These are phyloP conservation scores for Xyliphius kryptos DNA, from an alignment of 2,113 vertebrate species.

Conservation along the genomic window DNA sequence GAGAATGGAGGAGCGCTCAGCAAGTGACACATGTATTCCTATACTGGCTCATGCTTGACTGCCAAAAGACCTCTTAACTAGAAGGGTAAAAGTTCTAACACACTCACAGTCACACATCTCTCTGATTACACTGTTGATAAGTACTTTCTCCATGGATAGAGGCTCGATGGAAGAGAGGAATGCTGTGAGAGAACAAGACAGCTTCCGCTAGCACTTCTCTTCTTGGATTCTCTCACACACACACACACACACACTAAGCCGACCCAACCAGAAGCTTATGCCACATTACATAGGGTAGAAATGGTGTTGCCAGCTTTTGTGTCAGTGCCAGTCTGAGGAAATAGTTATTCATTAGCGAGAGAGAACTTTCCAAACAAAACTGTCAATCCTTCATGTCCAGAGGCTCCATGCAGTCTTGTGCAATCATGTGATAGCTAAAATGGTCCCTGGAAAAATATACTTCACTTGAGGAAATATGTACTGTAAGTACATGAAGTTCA, in stretches of 20 bases:
- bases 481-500: too few species aligned
- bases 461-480: too few species aligned
- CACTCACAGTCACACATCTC: constrained; percentile 26
- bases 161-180: constrained; percentile 56
- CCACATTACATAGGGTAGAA: constrained; percentile 61
- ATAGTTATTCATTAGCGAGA: constrained; percentile 27
- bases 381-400: constrained; percentile 27
- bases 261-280: constrained; percentile 57
- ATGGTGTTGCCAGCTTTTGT: constrained; percentile 53
- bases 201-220: constrained; percentile 25
- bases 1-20: constrained; percentile 23
- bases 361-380: constrained; percentile 27
- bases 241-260: constrained; percentile 20
- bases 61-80: constrained; percentile 33
- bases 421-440: constrained; percentile 22
- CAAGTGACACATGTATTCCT: constrained; percentile 21
- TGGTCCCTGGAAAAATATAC: too few species aligned
- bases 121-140: constrained; percentile 40
- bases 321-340: constrained; percentile 42
- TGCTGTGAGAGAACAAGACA: constrained; percentile 23
- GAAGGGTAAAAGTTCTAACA: constrained; percentile 22
- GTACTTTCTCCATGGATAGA: constrained; percentile 40
- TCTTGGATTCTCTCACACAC: constrained; percentile 27
- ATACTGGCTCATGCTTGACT: constrained; percentile 36
- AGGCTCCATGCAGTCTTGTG: too few species aligned